Evolutionary conservation across 2,797 vertebrate species (phyloP).

Genomic region (Danio jaintianensis): DNA sequence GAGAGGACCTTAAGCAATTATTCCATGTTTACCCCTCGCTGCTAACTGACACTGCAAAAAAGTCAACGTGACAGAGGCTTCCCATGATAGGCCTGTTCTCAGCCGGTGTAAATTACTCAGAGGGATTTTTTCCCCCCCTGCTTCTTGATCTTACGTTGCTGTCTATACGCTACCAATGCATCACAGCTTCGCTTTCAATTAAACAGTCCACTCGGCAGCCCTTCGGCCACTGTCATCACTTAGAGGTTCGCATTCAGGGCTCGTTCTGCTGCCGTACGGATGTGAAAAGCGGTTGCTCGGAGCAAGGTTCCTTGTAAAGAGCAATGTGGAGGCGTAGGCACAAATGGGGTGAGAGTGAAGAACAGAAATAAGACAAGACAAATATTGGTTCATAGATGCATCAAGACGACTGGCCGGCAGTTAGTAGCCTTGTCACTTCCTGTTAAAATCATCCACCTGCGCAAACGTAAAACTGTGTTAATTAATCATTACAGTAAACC

Average conservation of each 20-base stretch:
- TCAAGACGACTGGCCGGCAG: slow-evolving; percentile 12
- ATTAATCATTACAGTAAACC: slow-evolving; percentile 30
- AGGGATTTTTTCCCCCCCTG: slow-evolving; percentile 16
- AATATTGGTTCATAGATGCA: not conserved
- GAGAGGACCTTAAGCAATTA: slow-evolving; percentile 30
- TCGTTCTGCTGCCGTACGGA: not conserved
- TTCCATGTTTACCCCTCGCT: slow-evolving; percentile 41
- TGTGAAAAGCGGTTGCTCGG: slow-evolving; percentile 7
- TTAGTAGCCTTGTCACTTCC: slow-evolving; percentile 34
- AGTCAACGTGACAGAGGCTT: slow-evolving; percentile 44
- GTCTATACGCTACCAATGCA: slow-evolving; percentile 48
- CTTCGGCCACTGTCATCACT: slow-evolving; percentile 50
- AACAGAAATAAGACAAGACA: slow-evolving; percentile 17
- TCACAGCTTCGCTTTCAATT: slow-evolving; percentile 54
- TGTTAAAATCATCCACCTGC: slow-evolving; percentile 15
- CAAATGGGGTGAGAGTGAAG: not conserved
- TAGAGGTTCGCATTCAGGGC: slow-evolving; percentile 38
- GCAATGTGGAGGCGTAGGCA: not conserved
- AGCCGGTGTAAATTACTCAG: slow-evolving; percentile 47
- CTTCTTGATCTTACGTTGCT: slow-evolving; percentile 39
- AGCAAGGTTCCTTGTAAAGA: slow-evolving; percentile 37
- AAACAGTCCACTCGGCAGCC: slow-evolving; percentile 37
- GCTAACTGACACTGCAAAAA: slow-evolving; percentile 41
- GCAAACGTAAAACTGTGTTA: not conserved
- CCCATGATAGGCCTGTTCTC: slow-evolving; percentile 40